Base-by-base conservation (phyloP, 1,140 invertebrate genomes). In the Megathymus violae region DNA sequence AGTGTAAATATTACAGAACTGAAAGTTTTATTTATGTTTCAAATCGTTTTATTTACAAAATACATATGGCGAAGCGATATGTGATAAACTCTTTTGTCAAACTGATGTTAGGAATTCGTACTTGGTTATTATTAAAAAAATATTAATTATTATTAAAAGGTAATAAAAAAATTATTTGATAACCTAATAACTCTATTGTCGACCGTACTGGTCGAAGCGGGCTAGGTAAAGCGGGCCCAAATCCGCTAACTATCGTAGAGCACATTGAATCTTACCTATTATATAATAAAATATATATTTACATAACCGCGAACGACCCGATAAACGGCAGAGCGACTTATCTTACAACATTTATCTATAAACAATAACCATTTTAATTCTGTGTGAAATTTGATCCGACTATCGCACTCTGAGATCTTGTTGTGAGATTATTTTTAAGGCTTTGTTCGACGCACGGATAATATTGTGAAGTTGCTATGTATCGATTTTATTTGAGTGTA, bases 281-380 rank as follows among this genome's bases (percentile, higher is more conserved):
- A 79, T 69, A 66, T 68, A 83, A 78, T 74, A 82, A 80, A 84
- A 79, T 67, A 77, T 66, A 78, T 82, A 78, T 85, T 85, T 85
- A 78, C 71, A 75, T 67, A 80, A 68, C 65, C 58, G 44, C 31
- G 47, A 56, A 61, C 41, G 51, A 66, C 36, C 67, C 34, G 64
- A 44, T 60, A 64, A 69, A 64, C 61, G 36, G 54, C 44, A 61
- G 64, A 46, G 60, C 36, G 56, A 19, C 40, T 74, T 81, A 80
- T 79, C 77, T 56, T n/a, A 3, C 25, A n/a, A 59, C 75, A 77
- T 80, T 77, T 72, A 82, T 84, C 79, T 82, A 62, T 59, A 71
- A 68, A 77, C 75, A 78, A 80, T 77, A 77, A 80, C 74, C 68
- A 69, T 77, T 75, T 77, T 69, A 67, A 73, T 63, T 69, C 72